These are phyloP conservation scores for Fistularia tabacaria DNA, from an alignment of 2,797 vertebrate species.

Conservation along the genomic window DNA sequence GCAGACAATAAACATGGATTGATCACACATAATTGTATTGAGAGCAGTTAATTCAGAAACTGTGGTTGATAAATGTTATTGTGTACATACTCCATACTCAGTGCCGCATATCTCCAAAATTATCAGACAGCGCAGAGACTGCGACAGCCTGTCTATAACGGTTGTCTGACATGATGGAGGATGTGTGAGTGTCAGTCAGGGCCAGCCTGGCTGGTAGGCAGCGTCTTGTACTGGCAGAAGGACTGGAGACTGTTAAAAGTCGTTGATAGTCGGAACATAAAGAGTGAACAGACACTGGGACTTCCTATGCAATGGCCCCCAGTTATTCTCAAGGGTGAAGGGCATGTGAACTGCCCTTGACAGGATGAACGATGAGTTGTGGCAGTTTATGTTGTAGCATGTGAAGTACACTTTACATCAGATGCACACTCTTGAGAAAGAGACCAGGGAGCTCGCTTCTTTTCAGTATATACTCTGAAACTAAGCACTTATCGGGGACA, in stretches of 20 bases:
- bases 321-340: constrained; percentile 6
- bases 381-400: too few relatives aligned
- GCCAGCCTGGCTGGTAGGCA: constrained; percentile 1
- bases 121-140: not conserved
- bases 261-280: not conserved
- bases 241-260: not conserved
- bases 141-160: constrained; percentile 13
- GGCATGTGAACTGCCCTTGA: not conserved
- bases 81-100: too few relatives aligned
- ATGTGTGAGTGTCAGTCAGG: constrained; percentile 24
- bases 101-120: too few relatives aligned
- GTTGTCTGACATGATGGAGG: constrained; percentile 10
- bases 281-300: not conserved
- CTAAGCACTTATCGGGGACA: too few relatives aligned
- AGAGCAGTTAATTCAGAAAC: too few relatives aligned
- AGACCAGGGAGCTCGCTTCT: too few relatives aligned
- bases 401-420: too few relatives aligned
- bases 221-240: not conserved
- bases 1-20: too few relatives aligned
- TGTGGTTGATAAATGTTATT: too few relatives aligned
- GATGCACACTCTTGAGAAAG: too few relatives aligned
- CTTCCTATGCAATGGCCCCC: constrained; percentile 14
- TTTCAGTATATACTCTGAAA: too few relatives aligned
- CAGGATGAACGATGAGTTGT: not conserved
- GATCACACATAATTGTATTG: too few relatives aligned